A percentile compares a stretch with the other conserved stretches of the same genome.
phyloP scores from a whole-genome alignment of 2,888 invertebrate species.

The Platycheirus rosarum region DNA sequence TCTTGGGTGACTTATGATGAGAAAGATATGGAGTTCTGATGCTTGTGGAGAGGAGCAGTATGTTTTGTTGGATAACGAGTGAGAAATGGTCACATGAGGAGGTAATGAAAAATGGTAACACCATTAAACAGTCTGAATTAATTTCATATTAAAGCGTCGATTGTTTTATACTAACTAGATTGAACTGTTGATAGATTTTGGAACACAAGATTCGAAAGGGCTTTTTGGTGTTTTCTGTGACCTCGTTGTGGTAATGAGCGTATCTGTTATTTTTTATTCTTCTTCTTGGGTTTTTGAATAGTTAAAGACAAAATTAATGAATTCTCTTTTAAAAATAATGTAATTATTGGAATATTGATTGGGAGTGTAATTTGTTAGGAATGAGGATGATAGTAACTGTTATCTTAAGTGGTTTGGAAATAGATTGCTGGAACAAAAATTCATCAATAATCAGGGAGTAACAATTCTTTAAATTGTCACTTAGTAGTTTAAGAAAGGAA shows the following conservation, averaged over 20 bases:
- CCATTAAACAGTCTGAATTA: conserved; percentile 53
- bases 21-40: conserved; percentile 16
- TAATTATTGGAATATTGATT: conserved; percentile 36
- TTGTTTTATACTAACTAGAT: conserved; percentile 47
- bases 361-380: background rate
- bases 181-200: conserved; percentile 37
- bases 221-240: conserved; percentile 15
- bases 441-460: too few relatives aligned
- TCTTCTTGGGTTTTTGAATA: conserved; percentile 33
- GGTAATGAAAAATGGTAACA: conserved; percentile 58
- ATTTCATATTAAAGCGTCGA: conserved; percentile 54
- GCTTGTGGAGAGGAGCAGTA: background rate
- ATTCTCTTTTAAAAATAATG: conserved; percentile 26
- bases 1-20: background rate
- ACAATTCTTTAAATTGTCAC: too few relatives aligned
- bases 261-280: conserved; percentile 12
- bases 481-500: too few relatives aligned
- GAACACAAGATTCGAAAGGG: background rate
- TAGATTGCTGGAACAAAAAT: too few relatives aligned
- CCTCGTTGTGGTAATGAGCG: conserved; percentile 16
- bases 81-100: conserved; percentile 16
- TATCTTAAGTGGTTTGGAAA: background rate
- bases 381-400: background rate
- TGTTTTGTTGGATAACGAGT: conserved; percentile 16
- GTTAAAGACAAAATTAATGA: conserved; percentile 28